phyloP scores from a whole-genome alignment of 2,888 invertebrate species.

The Drosophila seclusa region DNA sequence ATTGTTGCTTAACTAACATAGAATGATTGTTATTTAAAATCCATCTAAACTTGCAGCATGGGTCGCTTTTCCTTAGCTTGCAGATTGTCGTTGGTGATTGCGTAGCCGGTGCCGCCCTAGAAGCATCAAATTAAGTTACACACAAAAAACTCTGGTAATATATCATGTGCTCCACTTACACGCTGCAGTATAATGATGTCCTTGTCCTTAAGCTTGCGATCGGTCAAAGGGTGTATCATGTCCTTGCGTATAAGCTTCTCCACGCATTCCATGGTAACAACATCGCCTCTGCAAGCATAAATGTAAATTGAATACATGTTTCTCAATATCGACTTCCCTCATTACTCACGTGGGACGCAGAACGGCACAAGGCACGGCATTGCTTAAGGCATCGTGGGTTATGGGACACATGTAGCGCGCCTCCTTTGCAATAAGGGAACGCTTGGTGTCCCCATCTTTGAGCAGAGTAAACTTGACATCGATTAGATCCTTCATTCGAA shows the following conservation, averaged over 20 bases:
- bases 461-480: conserved; percentile 96
- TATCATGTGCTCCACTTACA: conserved; percentile 85
- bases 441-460: conserved; percentile 94
- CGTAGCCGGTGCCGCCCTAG: conserved; percentile 97
- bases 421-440: conserved; percentile 94
- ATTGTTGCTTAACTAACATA: not conserved
- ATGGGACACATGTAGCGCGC: conserved; percentile 99
- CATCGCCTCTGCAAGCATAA: conserved; percentile 92
- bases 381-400: conserved; percentile 97
- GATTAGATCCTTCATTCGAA: conserved; percentile 96
- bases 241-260: conserved; percentile 98
- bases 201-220: conserved; percentile 92
- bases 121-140: not conserved
- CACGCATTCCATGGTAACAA: conserved; percentile 97
- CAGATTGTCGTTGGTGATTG: conserved; percentile 93
- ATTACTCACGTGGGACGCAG: conserved; percentile 92
- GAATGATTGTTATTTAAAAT: not conserved
- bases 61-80: conserved; percentile 93
- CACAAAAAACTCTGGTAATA: not conserved
- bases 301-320: not conserved
- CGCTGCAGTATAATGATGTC: conserved; percentile 97
- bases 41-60: conserved; percentile 90
- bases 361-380: conserved; percentile 97
- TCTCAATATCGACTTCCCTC: fast-evolving
- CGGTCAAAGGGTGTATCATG: conserved; percentile 97